Evolutionary conservation across 2,888 invertebrate species (phyloP), one percentile per base, ranked within the genome.

Genomic region (Nowickia ferox): DNA sequence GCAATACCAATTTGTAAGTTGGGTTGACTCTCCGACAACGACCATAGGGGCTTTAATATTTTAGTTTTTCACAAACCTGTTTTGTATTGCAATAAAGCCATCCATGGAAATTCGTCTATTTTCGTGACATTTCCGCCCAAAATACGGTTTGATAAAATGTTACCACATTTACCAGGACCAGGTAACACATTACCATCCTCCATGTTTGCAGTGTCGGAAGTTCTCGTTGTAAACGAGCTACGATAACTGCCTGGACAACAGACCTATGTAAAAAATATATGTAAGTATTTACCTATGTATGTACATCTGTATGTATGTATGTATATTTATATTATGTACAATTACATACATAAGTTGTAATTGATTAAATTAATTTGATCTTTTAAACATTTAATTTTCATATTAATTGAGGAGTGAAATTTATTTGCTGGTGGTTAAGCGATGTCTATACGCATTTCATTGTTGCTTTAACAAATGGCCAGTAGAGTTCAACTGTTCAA

Each of bases 41-140:
- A 30, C 6, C 5, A 30, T 6, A 30, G 30, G 30, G 6, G 30
- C 30, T 30, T 30, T 30, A 30, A 30, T 30, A n/a, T 46, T 5
- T 40, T 22, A 19, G 6, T 0, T 30, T n/a, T 30, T 30, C n/a
- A 63, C 72, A 46, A 48, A 93, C 93, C 87, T 84, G 90, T 92
- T 66, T 88, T 89, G 81, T 95, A 96, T 42, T 94, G 94, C 6
- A 93, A 80, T 22, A 93, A 61, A 1, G 89, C 91, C 93, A 93
- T 92, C 93, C 92, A 93, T 1, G 96, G 96, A 88, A 95, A 95
- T 88, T 96, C 96, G 84, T 94, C 95, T 10, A 96, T 92, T 5
- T 94, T 94, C 0, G 95, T 94, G 48, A 89, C 89, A 51, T 92
- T 93, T 8, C 96, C 96, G 0, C 96, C 96, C n/a, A 94, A 93